Evolutionary conservation across 1,140 invertebrate genomes (phyloP).

Genomic region (Drosophila miranda): DNA sequence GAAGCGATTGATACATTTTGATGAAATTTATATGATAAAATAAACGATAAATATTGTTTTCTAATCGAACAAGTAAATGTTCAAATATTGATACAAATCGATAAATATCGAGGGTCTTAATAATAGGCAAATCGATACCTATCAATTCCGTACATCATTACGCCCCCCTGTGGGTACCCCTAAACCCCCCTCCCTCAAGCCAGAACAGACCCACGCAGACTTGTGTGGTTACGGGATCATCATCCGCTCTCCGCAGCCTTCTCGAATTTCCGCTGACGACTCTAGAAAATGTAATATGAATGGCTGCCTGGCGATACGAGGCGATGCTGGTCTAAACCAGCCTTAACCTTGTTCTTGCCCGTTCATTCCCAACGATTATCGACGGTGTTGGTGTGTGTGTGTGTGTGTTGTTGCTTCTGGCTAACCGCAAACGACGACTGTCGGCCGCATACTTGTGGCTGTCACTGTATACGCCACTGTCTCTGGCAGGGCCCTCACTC

Average conservation of each 20-base stretch:
- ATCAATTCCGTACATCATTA: too few relatives aligned
- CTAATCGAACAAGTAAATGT: too few relatives aligned
- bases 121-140: too few relatives aligned
- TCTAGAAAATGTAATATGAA: slow-evolving; percentile 25
- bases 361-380: slow-evolving; percentile 28
- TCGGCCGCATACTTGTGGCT: slow-evolving; percentile 61
- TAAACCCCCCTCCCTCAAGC: neutral
- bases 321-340: slow-evolving; percentile 1
- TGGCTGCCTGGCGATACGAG: neutral
- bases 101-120: too few relatives aligned
- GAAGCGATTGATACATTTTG: too few relatives aligned
- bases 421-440: slow-evolving; percentile 46
- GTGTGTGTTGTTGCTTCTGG: slow-evolving; percentile 3
- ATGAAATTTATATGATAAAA: too few relatives aligned
- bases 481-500: slow-evolving; percentile 11
- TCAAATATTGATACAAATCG: too few relatives aligned
- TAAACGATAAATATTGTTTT: too few relatives aligned
- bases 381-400: slow-evolving; percentile 10
- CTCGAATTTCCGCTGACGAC: slow-evolving; percentile 30
- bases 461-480: neutral
- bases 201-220: neutral
- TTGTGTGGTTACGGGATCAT: too few relatives aligned
- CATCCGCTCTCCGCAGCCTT: neutral
- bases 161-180: too few relatives aligned
- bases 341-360: too few relatives aligned